These are phyloP conservation scores for Tokudaia muenninki DNA, from an alignment of 2,797 vertebrate genomes.

Conservation along the genomic window DNA sequence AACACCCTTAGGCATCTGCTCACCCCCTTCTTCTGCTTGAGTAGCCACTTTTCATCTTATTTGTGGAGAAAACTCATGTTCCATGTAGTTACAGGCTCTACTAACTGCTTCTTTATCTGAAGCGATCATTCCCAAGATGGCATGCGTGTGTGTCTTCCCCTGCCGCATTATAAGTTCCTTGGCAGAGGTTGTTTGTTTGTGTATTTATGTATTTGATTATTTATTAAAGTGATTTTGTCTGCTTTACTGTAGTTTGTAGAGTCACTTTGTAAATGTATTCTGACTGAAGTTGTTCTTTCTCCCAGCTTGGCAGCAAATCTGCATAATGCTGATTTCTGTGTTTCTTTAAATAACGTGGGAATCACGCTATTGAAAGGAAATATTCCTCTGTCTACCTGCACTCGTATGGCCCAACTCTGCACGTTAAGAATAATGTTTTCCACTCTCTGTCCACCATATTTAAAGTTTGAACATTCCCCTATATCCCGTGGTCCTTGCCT, in stretches of 20 bases:
- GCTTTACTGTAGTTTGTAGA: neutral
- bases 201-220: neutral
- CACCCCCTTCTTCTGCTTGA: neutral
- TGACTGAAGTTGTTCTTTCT: conserved; percentile 29
- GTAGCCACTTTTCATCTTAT: neutral
- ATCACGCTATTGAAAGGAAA: neutral
- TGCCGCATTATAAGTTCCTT: neutral
- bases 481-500: conserved; percentile 44
- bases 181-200: neutral
- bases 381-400: conserved; percentile 18
- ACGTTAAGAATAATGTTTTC: conserved; percentile 30
- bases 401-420: neutral
- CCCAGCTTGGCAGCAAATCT: conserved; percentile 23
- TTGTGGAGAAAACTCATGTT: neutral
- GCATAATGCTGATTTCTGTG: neutral
- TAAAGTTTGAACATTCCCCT: neutral
- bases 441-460: neutral
- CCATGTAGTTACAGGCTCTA: neutral
- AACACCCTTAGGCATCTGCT: neutral
- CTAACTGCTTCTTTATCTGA: neutral
- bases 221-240: neutral
- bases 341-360: conserved; percentile 46
- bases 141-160: neutral
- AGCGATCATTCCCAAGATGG: neutral
- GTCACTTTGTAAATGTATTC: conserved; percentile 51